phyloP scores from a whole-genome alignment of 2,797 vertebrate species.

The Xiphophorus birchmanni region DNA sequence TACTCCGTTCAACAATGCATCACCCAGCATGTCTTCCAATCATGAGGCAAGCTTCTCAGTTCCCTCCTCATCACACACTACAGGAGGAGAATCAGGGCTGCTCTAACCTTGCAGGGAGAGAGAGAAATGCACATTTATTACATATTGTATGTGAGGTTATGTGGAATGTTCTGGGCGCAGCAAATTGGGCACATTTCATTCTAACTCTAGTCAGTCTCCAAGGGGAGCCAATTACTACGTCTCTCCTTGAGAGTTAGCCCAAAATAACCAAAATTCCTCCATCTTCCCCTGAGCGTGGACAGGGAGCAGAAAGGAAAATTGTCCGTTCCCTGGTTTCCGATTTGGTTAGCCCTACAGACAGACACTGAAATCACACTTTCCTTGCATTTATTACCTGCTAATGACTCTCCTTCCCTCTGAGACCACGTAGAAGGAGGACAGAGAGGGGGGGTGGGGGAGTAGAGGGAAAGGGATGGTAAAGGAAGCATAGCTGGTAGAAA shows the following conservation, averaged over 20 bases:
- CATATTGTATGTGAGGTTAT: conserved; percentile 57
- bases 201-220: conserved; percentile 51
- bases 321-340: conserved; percentile 52
- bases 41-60: conserved; percentile 43
- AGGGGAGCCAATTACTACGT: conserved; percentile 73
- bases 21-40: conserved; percentile 67
- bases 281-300: conserved; percentile 35
- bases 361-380: conserved; percentile 53
- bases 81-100: conserved; percentile 58
- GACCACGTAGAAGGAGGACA: conserved; percentile 27
- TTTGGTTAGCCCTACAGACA: conserved; percentile 58
- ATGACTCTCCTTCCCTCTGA: conserved; percentile 62
- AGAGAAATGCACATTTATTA: conserved; percentile 60
- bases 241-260: conserved; percentile 54
- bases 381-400: conserved; percentile 73
- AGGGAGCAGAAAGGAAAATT: conserved; percentile 48
- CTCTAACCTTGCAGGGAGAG: conserved; percentile 47
- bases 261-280: conserved; percentile 59
- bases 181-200: conserved; percentile 69
- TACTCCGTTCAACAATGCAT: conserved; percentile 67
- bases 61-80: conserved; percentile 39
- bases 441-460: background rate
- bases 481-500: conserved; percentile 29
- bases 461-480: conserved; percentile 14
- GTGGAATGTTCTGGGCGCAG: conserved; percentile 48